Evolutionary conservation across 1,140 invertebrate genomes (phyloP).

Genomic region (Lepidurus apus): DNA sequence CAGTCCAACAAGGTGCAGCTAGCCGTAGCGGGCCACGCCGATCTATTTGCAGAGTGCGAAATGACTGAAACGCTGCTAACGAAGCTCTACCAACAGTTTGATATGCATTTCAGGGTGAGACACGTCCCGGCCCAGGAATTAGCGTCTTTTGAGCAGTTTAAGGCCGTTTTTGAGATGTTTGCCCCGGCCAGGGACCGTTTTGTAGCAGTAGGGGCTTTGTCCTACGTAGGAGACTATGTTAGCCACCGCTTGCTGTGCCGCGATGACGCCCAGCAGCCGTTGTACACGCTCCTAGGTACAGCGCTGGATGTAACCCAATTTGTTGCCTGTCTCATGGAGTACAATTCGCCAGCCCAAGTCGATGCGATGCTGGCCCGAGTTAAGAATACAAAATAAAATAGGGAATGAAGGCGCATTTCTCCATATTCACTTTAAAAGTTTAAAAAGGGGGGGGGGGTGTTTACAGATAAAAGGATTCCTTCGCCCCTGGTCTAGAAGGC

Average conservation of each 20-base stretch:
- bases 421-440: not conserved
- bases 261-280: constrained; percentile 53
- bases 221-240: constrained; percentile 57
- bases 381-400: not conserved
- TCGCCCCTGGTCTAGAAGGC: not conserved
- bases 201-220: constrained; percentile 60
- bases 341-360: constrained; percentile 24
- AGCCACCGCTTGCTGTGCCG: constrained; percentile 59
- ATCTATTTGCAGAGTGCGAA: constrained; percentile 49
- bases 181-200: constrained; percentile 53
- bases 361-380: constrained; percentile 5
- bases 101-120: constrained; percentile 56
- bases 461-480: not conserved
- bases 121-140: constrained; percentile 52
- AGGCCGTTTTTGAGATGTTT: constrained; percentile 60
- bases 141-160: constrained; percentile 54
- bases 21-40: constrained; percentile 43
- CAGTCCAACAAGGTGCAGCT: constrained; percentile 45
- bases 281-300: constrained; percentile 56
- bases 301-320: constrained; percentile 43
- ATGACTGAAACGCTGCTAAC: constrained; percentile 47
- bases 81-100: constrained; percentile 52
- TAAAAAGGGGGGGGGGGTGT: not conserved
- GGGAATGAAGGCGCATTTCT: not conserved
- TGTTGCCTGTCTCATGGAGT: constrained; percentile 16